Percentiles rank a stretch among this genome's conserved stretches.
These are phyloP conservation scores for Camponotus floridanus DNA, from an alignment of 1,140 invertebrate genomes.

Conservation along the genomic window DNA sequence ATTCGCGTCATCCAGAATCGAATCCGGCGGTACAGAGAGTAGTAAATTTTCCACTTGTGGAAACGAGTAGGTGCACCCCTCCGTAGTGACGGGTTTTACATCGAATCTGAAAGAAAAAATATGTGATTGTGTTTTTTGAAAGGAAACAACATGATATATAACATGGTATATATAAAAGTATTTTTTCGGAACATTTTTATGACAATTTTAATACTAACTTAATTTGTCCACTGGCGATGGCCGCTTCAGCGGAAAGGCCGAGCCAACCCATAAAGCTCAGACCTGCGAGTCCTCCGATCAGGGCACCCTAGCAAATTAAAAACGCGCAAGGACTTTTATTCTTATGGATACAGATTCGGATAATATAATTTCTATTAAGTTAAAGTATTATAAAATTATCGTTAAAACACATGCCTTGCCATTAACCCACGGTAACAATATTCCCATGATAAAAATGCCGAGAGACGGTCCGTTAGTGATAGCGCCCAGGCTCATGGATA, in stretches of 20 bases:
- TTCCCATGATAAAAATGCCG: slow-evolving; percentile 93
- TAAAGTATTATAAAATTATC: background rate
- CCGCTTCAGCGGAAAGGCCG: slow-evolving; percentile 92
- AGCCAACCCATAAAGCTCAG: slow-evolving; percentile 94
- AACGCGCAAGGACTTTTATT: background rate
- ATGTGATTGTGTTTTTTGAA: background rate
- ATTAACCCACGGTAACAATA: slow-evolving; percentile 93
- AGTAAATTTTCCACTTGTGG: slow-evolving; percentile 83
- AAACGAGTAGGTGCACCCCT: slow-evolving; percentile 84
- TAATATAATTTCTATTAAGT: no score
- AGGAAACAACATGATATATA: no score
- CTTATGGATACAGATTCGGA: no score
- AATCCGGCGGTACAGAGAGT: slow-evolving; percentile 78
- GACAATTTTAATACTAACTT: slow-evolving; percentile 71
- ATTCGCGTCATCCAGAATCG: slow-evolving; percentile 66
- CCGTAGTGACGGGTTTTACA: no score
- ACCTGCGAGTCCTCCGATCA: slow-evolving; percentile 91
- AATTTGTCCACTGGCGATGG: slow-evolving; percentile 88
- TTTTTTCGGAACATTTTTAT: background rate
- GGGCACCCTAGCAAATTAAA: slow-evolving; percentile 89
- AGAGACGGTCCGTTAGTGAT: slow-evolving; percentile 92
- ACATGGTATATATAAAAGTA: background rate
- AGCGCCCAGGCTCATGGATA: slow-evolving; percentile 89
- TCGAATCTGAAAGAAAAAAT: slow-evolving; percentile 82
- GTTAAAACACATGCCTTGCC: slow-evolving; percentile 86